Base-by-base conservation (phyloP, 2,113 vertebrate genomes). In the Toxostoma redivivum region DNA sequence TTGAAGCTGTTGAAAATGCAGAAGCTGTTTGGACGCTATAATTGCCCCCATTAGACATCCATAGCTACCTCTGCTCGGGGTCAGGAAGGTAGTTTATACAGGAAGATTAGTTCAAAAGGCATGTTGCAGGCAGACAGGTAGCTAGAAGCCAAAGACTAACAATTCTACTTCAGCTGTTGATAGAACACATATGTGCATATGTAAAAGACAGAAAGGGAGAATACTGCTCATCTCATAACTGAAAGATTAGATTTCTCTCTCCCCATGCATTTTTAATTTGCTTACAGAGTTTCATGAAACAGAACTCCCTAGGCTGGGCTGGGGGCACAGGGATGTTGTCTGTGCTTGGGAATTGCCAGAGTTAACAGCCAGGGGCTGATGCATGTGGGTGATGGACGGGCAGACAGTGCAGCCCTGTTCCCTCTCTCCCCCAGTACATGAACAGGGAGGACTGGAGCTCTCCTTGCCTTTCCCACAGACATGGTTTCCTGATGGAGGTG, bases 371-470 rank as follows among this genome's bases (percentile, higher is more conserved):
- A 64, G 53, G n/a, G 31, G 38, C 57, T 79, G 24, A 44, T 28
- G 12, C 35, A 7, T 35, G 28, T 25, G 54, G 35, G 24, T 7
- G 2, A 40, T 0, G 7, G 44, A 38, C 5, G 15, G 23, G 23
- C 50, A 33, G 18, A 18, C 10, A 2, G 0, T 0, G 8, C 60
- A n/a, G 30, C 12, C 56, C 65, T 48, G 44, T 20, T 10, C 45
- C 60, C 6, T 1, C 44, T 31, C 23, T 27, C 7, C 47, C 10
- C 3, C 3, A 5, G 5, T 2, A 3, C 16, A 15, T 11, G 11
- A 4, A 19, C 4, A 2, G 5, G 2, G 3, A 40, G 15, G 6
- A 38, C 23, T 24, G 37, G 22, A 82, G n/a, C 10, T 42, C 44
- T 44, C 79, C 30, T 5, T 7, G 40, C 17, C 65, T 22, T 28